Conservation (phyloP, 2,797 vertebrate species). For the Xenopus petersii region DNA sequence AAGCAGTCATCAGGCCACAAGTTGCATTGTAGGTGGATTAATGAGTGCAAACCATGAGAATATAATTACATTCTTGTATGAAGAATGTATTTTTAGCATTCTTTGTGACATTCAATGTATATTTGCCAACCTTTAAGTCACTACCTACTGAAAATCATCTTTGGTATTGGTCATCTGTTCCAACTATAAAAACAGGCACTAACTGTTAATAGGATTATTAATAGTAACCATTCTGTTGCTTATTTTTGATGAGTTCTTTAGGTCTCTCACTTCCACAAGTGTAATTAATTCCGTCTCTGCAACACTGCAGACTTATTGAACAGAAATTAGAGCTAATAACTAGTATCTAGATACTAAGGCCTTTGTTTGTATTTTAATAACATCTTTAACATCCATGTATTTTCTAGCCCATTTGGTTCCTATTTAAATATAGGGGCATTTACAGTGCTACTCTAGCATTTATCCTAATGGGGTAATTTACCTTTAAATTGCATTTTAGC, state of each 20-base stretch:
- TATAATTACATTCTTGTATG: constrained; percentile 34
- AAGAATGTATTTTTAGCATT: constrained; percentile 53
- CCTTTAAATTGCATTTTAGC: too few species aligned
- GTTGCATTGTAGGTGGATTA: constrained; percentile 34
- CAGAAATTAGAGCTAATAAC: too few species aligned
- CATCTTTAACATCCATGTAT: too few species aligned
- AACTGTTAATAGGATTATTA: constrained; percentile 13
- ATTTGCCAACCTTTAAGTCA: constrained; percentile 59
- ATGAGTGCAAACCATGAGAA: constrained; percentile 28
- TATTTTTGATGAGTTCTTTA: not conserved
- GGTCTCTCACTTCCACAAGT: not conserved
- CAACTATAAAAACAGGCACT: not conserved
- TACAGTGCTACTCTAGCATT: too few species aligned
- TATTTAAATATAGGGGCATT: too few species aligned
- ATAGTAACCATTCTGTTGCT: not conserved
- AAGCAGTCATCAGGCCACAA: constrained; percentile 21
- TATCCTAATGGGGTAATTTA: too few species aligned
- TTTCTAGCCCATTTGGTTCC: too few species aligned
- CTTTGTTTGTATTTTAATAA: too few species aligned
- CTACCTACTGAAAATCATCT: constrained; percentile 1
- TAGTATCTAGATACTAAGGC: too few species aligned
- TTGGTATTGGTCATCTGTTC: constrained; percentile 4
- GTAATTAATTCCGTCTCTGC: constrained; percentile 1
- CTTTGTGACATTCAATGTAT: constrained; percentile 54
- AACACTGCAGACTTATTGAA: not conserved